Conservation (phyloP, 1,140 invertebrate genomes). For the Dolichoris vasculosae region DNA sequence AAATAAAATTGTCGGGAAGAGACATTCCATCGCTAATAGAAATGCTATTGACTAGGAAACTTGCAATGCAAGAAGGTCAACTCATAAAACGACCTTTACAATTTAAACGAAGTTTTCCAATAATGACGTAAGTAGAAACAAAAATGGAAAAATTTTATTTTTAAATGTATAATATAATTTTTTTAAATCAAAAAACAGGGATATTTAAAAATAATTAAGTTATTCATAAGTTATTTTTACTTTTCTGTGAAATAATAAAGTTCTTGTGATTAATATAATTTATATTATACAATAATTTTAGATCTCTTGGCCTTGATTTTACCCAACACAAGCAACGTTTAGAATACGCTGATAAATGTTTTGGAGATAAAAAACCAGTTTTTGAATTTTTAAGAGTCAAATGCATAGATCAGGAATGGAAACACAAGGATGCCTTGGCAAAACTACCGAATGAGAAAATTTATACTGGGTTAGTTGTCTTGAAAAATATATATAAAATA, state of each 20-base stretch:
- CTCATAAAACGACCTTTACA: background rate
- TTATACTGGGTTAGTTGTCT: constrained; percentile 52
- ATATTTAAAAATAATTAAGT: background rate
- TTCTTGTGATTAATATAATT: background rate
- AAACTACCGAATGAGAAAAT: constrained; percentile 56
- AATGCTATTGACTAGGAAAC: constrained; percentile 61
- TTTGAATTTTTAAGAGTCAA: constrained; percentile 59
- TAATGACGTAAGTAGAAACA: constrained; percentile 24
- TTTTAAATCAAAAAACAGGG: background rate
- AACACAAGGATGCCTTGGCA: constrained; percentile 44
- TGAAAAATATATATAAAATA: no score
- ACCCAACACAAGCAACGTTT: constrained; percentile 61
- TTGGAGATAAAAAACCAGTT: constrained; percentile 58
- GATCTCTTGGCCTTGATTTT: constrained; percentile 63
- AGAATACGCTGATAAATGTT: constrained; percentile 59
- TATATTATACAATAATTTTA: constrained; percentile 50
- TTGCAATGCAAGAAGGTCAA: constrained; percentile 45
- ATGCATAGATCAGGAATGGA: constrained; percentile 49
- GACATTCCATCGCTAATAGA: constrained; percentile 63
- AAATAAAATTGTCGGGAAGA: constrained; percentile 61
- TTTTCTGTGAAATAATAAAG: no score
- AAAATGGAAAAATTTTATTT: background rate
- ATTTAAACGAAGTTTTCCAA: constrained; percentile 13
- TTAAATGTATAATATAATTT: background rate
- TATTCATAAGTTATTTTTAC: no score